These are phyloP conservation scores for Myripristis jacobus DNA, from an alignment of 2,797 vertebrate species.

Conservation along the genomic window DNA sequence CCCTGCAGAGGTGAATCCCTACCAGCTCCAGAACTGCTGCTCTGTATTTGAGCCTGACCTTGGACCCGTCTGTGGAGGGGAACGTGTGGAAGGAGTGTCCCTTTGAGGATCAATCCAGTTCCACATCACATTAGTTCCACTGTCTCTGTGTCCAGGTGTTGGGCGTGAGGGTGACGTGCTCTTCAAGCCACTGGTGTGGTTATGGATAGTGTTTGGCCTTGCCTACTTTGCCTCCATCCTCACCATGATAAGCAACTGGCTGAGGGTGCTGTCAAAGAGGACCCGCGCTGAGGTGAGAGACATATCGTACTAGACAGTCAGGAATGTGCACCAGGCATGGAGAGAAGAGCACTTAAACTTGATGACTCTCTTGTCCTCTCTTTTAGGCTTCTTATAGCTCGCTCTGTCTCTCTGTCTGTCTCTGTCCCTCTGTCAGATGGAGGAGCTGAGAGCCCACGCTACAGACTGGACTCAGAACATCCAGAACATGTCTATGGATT, in stretches of 20 bases:
- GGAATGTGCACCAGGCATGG: background rate
- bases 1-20: too few species aligned
- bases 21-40: too few species aligned
- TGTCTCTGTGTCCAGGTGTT: conserved; percentile 76
- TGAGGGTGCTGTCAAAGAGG: conserved; percentile 88
- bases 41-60: background rate
- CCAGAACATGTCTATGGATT: conserved; percentile 88
- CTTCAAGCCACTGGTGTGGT: conserved; percentile 91
- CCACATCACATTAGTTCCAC: too few species aligned
- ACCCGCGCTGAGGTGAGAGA: conserved; percentile 90
- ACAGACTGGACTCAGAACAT: conserved; percentile 94
- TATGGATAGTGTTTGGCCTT: conserved; percentile 94
- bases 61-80: background rate
- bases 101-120: too few species aligned
- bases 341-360: background rate
- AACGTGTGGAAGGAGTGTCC: too few species aligned
- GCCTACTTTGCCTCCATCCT: conserved; percentile 95
- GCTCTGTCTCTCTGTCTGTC: conserved; percentile 10
- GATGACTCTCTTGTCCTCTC: conserved; percentile 1
- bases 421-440: conserved; percentile 83
- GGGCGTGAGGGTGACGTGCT: conserved; percentile 70
- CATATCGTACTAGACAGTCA: background rate
- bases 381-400: background rate
- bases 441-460: conserved; percentile 91
- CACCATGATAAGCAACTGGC: conserved; percentile 94